These are phyloP conservation scores for Corythaixoides concolor DNA, from an alignment of 2,113 vertebrate genomes.

Conservation along the genomic window DNA sequence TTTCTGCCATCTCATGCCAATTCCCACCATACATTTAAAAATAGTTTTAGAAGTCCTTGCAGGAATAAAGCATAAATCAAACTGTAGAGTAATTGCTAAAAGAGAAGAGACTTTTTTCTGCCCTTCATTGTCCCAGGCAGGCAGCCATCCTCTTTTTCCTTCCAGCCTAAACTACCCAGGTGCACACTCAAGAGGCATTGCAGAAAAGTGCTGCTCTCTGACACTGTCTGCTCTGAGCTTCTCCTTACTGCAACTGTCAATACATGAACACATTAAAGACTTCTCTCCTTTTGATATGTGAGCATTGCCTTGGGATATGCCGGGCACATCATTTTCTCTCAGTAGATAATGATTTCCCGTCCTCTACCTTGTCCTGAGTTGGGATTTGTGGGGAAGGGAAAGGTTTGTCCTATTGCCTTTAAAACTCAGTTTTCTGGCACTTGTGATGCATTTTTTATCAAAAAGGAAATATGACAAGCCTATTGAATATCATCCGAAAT, in stretches of 20 bases:
- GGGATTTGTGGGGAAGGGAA: neutral
- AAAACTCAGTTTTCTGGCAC: neutral
- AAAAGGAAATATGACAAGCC: neutral
- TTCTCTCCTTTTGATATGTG: neutral
- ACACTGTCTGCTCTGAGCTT: neutral
- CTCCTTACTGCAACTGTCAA: neutral
- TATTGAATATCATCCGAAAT: neutral
- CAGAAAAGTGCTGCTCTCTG: neutral
- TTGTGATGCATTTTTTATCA: conserved; percentile 5
- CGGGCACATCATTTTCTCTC: neutral
- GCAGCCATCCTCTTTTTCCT: neutral
- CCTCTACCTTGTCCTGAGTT: neutral
- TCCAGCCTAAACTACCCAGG: neutral
- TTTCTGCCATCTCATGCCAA: neutral
- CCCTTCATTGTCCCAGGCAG: neutral
- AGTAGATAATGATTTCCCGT: conserved; percentile 6
- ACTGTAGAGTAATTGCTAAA: neutral
- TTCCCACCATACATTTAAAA: neutral
- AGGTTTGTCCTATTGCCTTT: neutral
- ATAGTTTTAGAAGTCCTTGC: neutral
- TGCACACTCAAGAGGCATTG: neutral
- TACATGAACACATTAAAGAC: neutral
- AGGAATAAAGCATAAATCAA: neutral
- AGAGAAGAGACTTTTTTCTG: neutral
- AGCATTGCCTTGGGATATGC: conserved; percentile 3